Evolutionary conservation across 1,140 invertebrate genomes (phyloP).

Genomic region (Parapsyche elsis): DNA sequence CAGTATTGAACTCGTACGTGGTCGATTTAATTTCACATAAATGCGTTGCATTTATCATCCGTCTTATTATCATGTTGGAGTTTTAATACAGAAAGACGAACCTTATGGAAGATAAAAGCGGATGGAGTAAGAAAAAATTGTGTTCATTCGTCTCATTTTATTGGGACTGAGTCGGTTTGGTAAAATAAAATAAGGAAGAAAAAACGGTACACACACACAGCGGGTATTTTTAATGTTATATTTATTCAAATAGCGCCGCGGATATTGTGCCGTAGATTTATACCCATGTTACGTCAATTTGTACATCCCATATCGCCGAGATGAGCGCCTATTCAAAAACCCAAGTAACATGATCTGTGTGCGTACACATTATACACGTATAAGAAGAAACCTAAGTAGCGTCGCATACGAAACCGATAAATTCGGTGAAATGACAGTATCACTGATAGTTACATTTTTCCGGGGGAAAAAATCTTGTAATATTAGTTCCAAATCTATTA

Average conservation of each 20-base stretch:
- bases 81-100: conserved; percentile 39
- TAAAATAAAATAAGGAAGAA: conserved; percentile 35
- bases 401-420: not conserved
- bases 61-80: conserved; percentile 46
- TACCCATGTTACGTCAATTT: conserved; percentile 50
- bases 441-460: not conserved
- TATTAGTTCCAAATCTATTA: conserved; percentile 24
- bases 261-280: conserved; percentile 50
- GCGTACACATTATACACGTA: not conserved
- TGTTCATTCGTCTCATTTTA: conserved; percentile 43
- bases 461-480: not conserved
- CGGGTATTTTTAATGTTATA: conserved; percentile 49
- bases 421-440: conserved; percentile 1
- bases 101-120: conserved; percentile 9
- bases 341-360: conserved; percentile 39
- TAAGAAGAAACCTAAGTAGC: conserved; percentile 27
- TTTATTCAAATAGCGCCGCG: conserved; percentile 52
- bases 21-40: conserved; percentile 49
- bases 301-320: conserved; percentile 45
- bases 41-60: conserved; percentile 52
- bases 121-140: not conserved
- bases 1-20: conserved; percentile 23
- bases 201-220: conserved; percentile 42
- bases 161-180: conserved; percentile 32
- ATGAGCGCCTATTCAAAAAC: conserved; percentile 49